These are phyloP conservation scores for Diploscapter pachys DNA, from an alignment of 1,140 invertebrate genomes.

Conservation along the genomic window DNA sequence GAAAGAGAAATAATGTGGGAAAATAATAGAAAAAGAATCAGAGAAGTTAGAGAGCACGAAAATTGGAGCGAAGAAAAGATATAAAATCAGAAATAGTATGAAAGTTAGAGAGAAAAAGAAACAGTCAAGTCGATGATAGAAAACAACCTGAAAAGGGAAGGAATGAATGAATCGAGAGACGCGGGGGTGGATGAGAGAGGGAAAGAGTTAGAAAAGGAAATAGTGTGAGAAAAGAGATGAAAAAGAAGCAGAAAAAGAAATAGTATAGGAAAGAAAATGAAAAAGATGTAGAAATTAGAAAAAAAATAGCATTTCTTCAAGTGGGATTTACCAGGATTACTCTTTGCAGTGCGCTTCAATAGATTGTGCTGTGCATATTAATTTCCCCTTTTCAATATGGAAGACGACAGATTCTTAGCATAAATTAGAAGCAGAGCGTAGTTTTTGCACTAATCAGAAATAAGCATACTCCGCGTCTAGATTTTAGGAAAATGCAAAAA, in stretches of 20 bases:
- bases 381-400: too few relatives aligned
- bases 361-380: too few relatives aligned
- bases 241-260: constrained; percentile 1
- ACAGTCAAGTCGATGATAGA: not conserved
- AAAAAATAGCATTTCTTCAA: not conserved
- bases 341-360: too few relatives aligned
- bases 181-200: not conserved
- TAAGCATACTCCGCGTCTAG: too few relatives aligned
- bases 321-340: too few relatives aligned
- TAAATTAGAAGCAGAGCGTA: too few relatives aligned
- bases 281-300: not conserved
- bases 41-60: not conserved
- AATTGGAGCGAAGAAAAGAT: not conserved
- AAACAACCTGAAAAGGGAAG: not conserved
- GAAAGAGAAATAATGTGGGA: not conserved
- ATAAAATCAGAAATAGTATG: not conserved
- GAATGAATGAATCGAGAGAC: not conserved
- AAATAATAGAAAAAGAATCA: not conserved
- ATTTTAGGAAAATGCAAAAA: too few relatives aligned
- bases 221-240: not conserved
- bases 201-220: constrained; percentile 9
- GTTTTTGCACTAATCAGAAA: too few relatives aligned
- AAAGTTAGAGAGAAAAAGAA: not conserved
- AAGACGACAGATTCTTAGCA: too few relatives aligned
- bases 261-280: constrained; percentile 2